Percentiles rank a stretch among this genome's conserved stretches.
These are phyloP conservation scores for Setipinna tenuifilis DNA, from an alignment of 2,797 vertebrate species.

Conservation along the genomic window DNA sequence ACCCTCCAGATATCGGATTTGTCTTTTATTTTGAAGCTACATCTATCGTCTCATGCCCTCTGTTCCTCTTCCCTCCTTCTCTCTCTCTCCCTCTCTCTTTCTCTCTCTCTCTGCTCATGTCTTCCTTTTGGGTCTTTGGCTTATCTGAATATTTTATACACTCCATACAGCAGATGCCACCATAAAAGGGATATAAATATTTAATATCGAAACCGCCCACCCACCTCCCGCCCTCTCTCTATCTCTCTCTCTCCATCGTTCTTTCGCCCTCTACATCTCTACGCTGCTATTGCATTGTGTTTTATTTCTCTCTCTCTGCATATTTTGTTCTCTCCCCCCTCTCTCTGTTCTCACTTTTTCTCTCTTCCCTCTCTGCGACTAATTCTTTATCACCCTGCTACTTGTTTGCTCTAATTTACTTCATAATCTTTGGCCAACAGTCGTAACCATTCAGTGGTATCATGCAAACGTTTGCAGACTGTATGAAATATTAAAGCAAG, in stretches of 20 bases:
- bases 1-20: not conserved
- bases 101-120: slow-evolving; percentile 20
- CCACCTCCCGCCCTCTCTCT: slow-evolving; percentile 18
- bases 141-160: slow-evolving; percentile 71
- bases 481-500: not conserved
- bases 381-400: not conserved
- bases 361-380: slow-evolving; percentile 10
- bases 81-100: slow-evolving; percentile 15
- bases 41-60: not conserved
- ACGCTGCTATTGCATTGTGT: not conserved
- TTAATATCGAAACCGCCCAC: slow-evolving; percentile 66
- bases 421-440: not conserved
- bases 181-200: slow-evolving; percentile 73
- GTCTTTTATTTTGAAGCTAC: not conserved
- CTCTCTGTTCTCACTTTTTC: slow-evolving; percentile 13
- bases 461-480: not conserved
- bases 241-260: slow-evolving; percentile 28
- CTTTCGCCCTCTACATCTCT: slow-evolving; percentile 13
- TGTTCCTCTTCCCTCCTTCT: not conserved
- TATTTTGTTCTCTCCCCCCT: not conserved
- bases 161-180: slow-evolving; percentile 70
- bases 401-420: not conserved
- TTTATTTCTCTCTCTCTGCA: not conserved
- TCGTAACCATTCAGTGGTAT: not conserved
- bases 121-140: slow-evolving; percentile 20